Evolutionary conservation across 2,113 vertebrate genomes (phyloP), one percentile per base, ranked within the genome.

Genomic region (Scophthalmus maximus): DNA sequence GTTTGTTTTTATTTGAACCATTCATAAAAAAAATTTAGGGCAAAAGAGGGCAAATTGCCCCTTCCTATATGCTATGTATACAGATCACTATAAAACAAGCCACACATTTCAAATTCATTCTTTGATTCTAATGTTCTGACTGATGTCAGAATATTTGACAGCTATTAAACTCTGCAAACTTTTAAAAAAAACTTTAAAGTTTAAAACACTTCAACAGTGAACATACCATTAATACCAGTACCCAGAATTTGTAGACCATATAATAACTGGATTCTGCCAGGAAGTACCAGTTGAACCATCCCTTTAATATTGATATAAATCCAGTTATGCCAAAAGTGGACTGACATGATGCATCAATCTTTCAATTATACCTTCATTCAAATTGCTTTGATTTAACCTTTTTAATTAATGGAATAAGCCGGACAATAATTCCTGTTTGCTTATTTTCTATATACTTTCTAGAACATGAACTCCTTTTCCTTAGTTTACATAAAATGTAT

Each of bases 1-100:
- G 80, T 53, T 64, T 20, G 14, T 67, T 70, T 65, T 25, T n/a
- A 46, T 53, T 49, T 58, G 2, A 59, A 52, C 69, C 36, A 49
- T 27, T 36, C 25, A 42, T 32, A 50, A 29, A 14, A 5, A n/a
- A n/a, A n/a, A n/a, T n/a, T n/a, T n/a, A n/a, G n/a, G n/a, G n/a
- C n/a, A n/a, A 10, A 50, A 14, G 14, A 47, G 15, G 25, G 20
- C 10, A 40, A 63, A 64, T 11, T 18, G 5, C 14, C 4, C 25
- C 3, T 20, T 27, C 20, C 29, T 30, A n/a, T 11, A 18, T 32
- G 10, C 3, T 8, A 42, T 7, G 20, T 51, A 51, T 42, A 4
- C 18, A n/a, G 22, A 15, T 44, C 12, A 32, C 8, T 20, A 5
- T 30, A 26, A 4, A 55, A 27, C 25, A 40, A 66, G 5, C 6